Evolutionary conservation across 64 coral and sea anemone species (phyloP), one percentile per base, ranked within the genome.

Genomic region (Stichodactyla mertensii): DNA sequence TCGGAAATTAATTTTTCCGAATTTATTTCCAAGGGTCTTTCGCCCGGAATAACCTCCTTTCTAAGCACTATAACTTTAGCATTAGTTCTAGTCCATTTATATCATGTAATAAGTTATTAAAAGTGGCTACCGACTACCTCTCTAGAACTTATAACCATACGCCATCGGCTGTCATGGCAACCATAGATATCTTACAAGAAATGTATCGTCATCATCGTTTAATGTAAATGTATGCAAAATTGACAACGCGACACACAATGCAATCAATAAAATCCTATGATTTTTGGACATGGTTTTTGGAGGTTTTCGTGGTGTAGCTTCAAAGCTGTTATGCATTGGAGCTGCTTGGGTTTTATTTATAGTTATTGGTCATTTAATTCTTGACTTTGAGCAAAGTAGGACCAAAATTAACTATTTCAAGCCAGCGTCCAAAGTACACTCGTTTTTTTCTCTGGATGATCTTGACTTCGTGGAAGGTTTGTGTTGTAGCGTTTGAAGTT

Each of bases 271-370:
- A 81, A 81, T 16, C 9, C 16, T 13, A 31, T 16, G 51, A 81
- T 81, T 53, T 52, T 20, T 81, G 15, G 53, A 53, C 24, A 81
- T 81, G 78, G 53, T 55, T 52, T 81, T 18, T 15, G 78, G 78
- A 22, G 54, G 88, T 74, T 58, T 89, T 55, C 79, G 88, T 11
- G 71, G 54, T 28, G 16, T 90, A 27, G n/a, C 61, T 26, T 84
- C 54, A 28, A 86, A 54, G 16, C 84, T 91, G 0, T 60, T 71
- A 0, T 22, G 82, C 10, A 54, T 91, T 52, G 89, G 55, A 14
- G 89, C 60, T 16, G 16, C 86, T 4, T 91, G 89, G 89, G 26
- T 91, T 87, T 15, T 87, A 13, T 87, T 91, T 57, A 71, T 91
- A 2, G 36, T 91, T 51, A 27, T 84, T n/a, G 89, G 74, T n/a